A percentile compares a stretch with the other conserved stretches of the same genome.
Conservation (phyloP, 2,113 vertebrate genomes). For the Formicarius rufipectus region DNA sequence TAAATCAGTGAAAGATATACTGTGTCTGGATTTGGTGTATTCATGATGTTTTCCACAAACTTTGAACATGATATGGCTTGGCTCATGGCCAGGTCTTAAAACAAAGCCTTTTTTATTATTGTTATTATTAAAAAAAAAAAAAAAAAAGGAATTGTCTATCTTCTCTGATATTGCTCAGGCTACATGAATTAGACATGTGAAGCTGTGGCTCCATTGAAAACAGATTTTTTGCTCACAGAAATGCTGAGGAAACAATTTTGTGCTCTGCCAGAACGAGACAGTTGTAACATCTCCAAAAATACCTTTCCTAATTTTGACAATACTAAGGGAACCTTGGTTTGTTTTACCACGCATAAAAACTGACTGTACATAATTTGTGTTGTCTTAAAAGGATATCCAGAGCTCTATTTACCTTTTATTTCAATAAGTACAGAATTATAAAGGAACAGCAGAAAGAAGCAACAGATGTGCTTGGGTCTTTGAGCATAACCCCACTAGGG, state of each 20-base stretch:
- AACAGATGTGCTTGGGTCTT: neutral
- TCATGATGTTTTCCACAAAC: neutral
- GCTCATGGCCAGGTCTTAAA: constrained; percentile 15
- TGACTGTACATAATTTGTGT: neutral
- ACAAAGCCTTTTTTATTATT: neutral
- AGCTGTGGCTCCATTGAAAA: constrained; percentile 13
- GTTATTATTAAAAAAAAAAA: neutral
- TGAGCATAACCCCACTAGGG: neutral
- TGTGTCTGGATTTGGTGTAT: neutral
- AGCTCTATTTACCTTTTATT: neutral
- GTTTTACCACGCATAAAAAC: neutral
- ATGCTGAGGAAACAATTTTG: constrained; percentile 36
- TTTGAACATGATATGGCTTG: constrained; percentile 21
- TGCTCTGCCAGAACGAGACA: neutral
- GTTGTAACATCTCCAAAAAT: neutral
- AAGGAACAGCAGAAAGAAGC: neutral
- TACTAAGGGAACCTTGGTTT: neutral
- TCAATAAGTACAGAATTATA: neutral
- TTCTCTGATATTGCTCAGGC: neutral
- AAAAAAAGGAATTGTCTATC: neutral
- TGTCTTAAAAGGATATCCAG: neutral
- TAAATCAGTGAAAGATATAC: neutral
- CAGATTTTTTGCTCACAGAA: constrained; percentile 30
- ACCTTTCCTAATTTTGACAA: constrained; percentile 10
- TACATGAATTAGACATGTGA: neutral